Conservation (phyloP, 2,797 vertebrate genomes). For the Moxostoma hubbsi region DNA sequence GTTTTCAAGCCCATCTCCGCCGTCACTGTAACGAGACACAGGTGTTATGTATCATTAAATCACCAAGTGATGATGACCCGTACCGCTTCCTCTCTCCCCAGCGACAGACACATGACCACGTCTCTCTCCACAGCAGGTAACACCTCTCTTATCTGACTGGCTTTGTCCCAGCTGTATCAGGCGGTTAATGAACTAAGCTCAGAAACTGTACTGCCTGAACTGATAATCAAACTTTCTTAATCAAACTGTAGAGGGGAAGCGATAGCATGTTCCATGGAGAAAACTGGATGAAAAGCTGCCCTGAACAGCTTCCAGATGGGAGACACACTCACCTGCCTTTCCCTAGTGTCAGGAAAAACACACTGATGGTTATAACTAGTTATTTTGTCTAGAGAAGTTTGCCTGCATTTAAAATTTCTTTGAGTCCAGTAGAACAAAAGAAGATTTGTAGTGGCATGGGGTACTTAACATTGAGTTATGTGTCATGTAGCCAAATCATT, state of each 20-base stretch:
- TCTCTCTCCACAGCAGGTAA: background rate
- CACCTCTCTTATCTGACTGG: slow-evolving; percentile 60
- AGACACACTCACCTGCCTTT: slow-evolving; percentile 55
- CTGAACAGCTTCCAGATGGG: slow-evolving; percentile 75
- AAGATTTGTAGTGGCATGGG: slow-evolving; percentile 70
- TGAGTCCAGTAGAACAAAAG: slow-evolving; percentile 75
- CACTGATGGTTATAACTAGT: slow-evolving; percentile 61
- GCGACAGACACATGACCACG: too few relatives aligned
- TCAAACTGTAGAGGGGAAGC: slow-evolving; percentile 41
- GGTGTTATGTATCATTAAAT: too few relatives aligned
- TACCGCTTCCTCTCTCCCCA: too few relatives aligned
- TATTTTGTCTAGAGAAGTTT: slow-evolving; percentile 67
- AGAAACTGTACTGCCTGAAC: slow-evolving; percentile 59
- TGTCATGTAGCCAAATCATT: slow-evolving; percentile 66
- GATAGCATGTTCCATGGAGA: slow-evolving; percentile 64
- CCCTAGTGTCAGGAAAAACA: slow-evolving; percentile 30
- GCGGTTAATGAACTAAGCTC: slow-evolving; percentile 67
- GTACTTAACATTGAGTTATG: slow-evolving; percentile 55
- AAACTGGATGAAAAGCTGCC: slow-evolving; percentile 46
- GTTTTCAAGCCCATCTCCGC: too few relatives aligned
- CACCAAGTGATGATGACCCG: too few relatives aligned
- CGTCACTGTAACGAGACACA: too few relatives aligned
- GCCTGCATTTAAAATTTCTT: slow-evolving; percentile 70
- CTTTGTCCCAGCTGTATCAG: slow-evolving; percentile 57
- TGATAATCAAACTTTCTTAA: slow-evolving; percentile 65